Evolutionary conservation across 2,797 vertebrate genomes (phyloP).

Genomic region (Rhincodon typus): DNA sequence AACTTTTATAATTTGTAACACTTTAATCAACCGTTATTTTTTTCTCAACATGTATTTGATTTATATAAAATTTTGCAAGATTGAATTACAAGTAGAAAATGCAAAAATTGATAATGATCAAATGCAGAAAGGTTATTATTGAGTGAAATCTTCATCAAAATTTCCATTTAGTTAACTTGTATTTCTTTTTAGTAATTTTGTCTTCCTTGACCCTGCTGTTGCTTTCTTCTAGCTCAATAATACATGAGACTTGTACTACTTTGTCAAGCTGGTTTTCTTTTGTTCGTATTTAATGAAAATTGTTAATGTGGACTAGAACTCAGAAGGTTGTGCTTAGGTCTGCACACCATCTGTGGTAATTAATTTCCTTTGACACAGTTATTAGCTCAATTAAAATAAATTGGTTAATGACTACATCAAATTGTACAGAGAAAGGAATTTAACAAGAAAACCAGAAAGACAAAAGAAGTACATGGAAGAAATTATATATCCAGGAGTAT

Average conservation of each 20-base stretch:
- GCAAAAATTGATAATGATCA: neutral
- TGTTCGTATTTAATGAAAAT: neutral
- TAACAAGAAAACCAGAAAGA: neutral
- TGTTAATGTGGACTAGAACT: neutral
- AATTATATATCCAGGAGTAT: neutral
- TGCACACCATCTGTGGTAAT: neutral
- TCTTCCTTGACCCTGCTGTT: neutral
- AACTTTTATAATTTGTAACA: neutral
- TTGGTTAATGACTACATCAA: neutral
- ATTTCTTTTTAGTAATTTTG: neutral
- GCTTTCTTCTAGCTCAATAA: neutral
- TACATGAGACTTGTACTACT: neutral
- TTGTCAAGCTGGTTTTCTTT: constrained; percentile 10
- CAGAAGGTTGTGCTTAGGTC: neutral
- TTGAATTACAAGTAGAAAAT: neutral
- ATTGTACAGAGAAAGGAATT: neutral
- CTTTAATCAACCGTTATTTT: neutral
- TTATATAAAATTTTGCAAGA: neutral
- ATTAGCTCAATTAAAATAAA: constrained; percentile 12
- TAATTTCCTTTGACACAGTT: constrained; percentile 5
- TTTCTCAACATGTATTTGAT: neutral
- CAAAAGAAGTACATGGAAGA: neutral
- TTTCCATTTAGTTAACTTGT: neutral
- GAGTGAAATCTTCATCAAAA: neutral
- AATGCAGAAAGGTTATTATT: neutral